Base-by-base conservation (phyloP, 1,140 invertebrate genomes). In the Pseudomyrmex gracilis region DNA sequence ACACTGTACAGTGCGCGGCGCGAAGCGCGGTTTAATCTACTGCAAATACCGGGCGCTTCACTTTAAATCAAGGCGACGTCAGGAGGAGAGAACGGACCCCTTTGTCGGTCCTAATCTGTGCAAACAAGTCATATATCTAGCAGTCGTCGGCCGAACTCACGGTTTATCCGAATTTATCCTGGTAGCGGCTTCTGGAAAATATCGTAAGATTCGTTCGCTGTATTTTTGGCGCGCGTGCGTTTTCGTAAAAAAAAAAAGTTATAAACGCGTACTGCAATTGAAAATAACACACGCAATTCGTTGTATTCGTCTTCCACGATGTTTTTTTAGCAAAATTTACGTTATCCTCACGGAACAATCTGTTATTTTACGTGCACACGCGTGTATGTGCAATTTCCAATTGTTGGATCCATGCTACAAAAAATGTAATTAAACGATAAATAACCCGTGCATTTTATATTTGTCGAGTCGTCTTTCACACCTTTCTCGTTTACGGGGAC, bases 31-130 rank as follows among this genome's bases (percentile, higher is more conserved):
- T 89, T 91, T 92, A 93, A 92, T 92, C 90, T 91, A 85, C 78
- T 86, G 90, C 90, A 92, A 92, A 93, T 92, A 92, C 83, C 73
- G 74, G 83, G 71, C 86, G 90, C 84, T 60, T 83, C 87, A 85
- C 84, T 92, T 34, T 90, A 87, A 90, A 90, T 92, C 89, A 88
- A 88, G 87, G 51, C 80, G 85, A 77, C 68, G 64, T 73, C 66
- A 86, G 87, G 78, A 87, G 87, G 82, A 86, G 78, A 90, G 80
- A 90, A 91, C 83, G 84, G 85, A 66, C n/a, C 58, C 74, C 90
- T 93, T 93, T 93, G 92, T 92, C 92, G 92, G 92, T 58, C 80
- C 82, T 92, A 93, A 92, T 93, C 92, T 90, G 58, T 70, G 76
- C 86, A 91, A 92, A 90, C 89, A 34, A 91, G 83, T 87, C 83